A percentile compares a stretch with the other conserved stretches of the same genome.
These are phyloP conservation scores for Harpalus rufipes DNA, from an alignment of 2,888 invertebrate genomes.

Conservation along the genomic window DNA sequence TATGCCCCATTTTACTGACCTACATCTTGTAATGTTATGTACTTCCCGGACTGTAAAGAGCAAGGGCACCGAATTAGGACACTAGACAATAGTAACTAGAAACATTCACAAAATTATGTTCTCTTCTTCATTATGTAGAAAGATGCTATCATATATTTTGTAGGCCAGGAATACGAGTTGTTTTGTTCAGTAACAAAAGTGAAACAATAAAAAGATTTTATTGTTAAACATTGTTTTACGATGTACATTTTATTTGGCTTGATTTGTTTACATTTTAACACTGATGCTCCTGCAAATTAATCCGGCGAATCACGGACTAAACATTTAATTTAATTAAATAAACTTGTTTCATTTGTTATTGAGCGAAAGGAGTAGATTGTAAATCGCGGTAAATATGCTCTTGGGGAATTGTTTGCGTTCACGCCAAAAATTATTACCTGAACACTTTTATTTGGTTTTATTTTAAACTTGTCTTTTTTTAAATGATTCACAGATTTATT, in stretches of 20 bases:
- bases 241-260: neutral
- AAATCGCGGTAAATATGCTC: neutral
- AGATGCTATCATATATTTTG: neutral
- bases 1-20: slow-evolving; percentile 26
- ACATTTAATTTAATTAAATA: slow-evolving; percentile 8
- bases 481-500: too few species aligned
- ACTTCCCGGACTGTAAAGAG: neutral
- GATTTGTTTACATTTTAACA: slow-evolving; percentile 3
- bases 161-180: neutral
- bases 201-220: neutral
- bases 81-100: neutral
- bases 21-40: neutral
- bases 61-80: slow-evolving; percentile 21
- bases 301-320: neutral
- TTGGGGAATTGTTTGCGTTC: neutral
- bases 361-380: neutral
- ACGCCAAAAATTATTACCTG: neutral
- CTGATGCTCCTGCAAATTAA: neutral
- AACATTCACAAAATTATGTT: neutral
- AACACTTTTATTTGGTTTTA: neutral
- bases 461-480: too few species aligned
- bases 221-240: neutral
- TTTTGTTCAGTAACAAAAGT: neutral
- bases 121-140: neutral
- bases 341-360: slow-evolving; percentile 3